These are phyloP conservation scores for Coturnix japonica DNA, from an alignment of 2,113 vertebrate species.

Conservation along the genomic window DNA sequence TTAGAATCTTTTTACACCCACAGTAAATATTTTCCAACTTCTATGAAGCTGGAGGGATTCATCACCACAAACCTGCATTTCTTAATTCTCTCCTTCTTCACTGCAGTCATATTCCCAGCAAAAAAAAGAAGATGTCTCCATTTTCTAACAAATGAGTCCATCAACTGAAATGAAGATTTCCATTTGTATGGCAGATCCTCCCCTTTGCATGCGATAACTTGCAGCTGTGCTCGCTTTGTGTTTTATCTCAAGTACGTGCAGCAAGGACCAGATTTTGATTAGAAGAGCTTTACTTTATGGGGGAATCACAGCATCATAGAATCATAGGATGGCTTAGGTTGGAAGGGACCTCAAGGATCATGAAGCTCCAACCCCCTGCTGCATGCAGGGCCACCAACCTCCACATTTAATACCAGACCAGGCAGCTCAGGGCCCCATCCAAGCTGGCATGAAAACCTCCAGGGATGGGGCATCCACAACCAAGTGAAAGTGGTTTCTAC, in stretches of 20 bases:
- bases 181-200: background rate
- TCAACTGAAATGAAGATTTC: background rate
- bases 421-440: too few relatives aligned
- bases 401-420: too few relatives aligned
- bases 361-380: too few relatives aligned
- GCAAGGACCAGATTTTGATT: background rate
- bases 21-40: constrained; percentile 52
- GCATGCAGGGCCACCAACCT: too few relatives aligned
- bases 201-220: background rate
- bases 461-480: too few relatives aligned
- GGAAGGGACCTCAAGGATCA: too few relatives aligned
- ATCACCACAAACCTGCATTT: constrained; percentile 1
- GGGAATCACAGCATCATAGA: background rate
- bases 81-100: constrained; percentile 2
- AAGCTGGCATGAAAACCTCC: too few relatives aligned
- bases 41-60: constrained; percentile 22
- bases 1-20: constrained; percentile 8
- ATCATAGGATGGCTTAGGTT: too few relatives aligned
- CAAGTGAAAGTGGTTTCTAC: background rate
- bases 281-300: background rate
- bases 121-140: constrained; percentile 23
- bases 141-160: background rate
- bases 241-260: background rate
- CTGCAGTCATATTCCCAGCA: background rate
- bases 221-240: background rate